Evolutionary conservation across 1,140 invertebrate genomes (phyloP), one percentile per base, ranked within the genome.

Genomic region (Drosophila watanabei): DNA sequence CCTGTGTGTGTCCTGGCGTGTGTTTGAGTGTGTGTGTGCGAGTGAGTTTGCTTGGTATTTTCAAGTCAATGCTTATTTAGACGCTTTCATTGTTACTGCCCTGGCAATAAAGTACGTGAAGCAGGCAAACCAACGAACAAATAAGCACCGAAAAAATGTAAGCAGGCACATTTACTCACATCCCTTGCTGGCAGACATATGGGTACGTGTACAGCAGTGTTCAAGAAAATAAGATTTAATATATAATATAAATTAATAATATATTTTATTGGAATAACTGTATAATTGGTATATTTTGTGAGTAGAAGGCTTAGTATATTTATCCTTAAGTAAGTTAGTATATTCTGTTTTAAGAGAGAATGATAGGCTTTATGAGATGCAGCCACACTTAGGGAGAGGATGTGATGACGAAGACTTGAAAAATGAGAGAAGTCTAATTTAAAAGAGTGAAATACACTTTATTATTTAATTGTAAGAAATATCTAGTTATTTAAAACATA

Each of bases 41-140:
- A 33, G 58, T 20, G 20, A 24, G 54, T n/a, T 37, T 39, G 39
- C 41, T 49, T 78, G 52, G 62, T 65, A 78, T 79, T 66, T 79
- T 72, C 61, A 79, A 73, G 70, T 80, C 85, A 82, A 85, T 89
- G 73, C 81, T 85, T 89, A 89, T 89, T 89, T 90, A 88, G 84
- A 81, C 79, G 77, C 85, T 59, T 64, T 85, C 61, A 79, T 84
- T 85, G 79, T 80, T 78, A 79, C 75, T 79, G 73, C 65, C 80
- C 57, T 49, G 78, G 73, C 75, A 84, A 89, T 88, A 88, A 88
- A 89, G 80, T 79, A 82, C 52, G 45, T 65, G 73, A 64, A 66
- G 57, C 43, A 75, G 57, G 52, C 62, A 45, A 78, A 57, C 59
- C 56, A 37, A 62, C 41, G 60, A 57, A 75, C 75, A 79, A 80